phyloP scores from a whole-genome alignment of 2,113 vertebrate genomes.

The Anguilla rostrata region DNA sequence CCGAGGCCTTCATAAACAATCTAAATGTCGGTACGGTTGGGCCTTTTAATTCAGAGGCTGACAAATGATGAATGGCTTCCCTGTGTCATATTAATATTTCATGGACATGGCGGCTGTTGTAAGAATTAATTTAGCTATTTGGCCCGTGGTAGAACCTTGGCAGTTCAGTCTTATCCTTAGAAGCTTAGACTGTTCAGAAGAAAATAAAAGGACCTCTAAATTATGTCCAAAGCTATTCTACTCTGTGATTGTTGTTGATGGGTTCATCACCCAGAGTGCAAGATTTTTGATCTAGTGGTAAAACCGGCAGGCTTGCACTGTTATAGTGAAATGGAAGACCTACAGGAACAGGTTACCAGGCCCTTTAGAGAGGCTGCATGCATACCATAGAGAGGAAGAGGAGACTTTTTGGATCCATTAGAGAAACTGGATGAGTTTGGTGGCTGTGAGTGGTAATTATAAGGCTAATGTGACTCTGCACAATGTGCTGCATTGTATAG shows the following conservation, averaged over 20 bases:
- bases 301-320: background rate
- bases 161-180: background rate
- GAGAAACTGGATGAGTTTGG: background rate
- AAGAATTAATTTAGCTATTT: background rate
- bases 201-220: background rate
- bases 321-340: background rate
- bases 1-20: background rate
- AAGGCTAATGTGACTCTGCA: background rate
- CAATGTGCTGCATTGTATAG: background rate
- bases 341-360: background rate
- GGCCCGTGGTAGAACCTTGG: too few relatives aligned
- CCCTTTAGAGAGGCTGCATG: background rate
- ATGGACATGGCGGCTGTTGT: background rate
- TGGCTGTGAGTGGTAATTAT: background rate
- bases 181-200: background rate
- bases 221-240: background rate
- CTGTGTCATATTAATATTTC: background rate
- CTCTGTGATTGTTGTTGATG: background rate
- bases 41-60: background rate
- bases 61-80: background rate
- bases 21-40: background rate
- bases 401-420: background rate
- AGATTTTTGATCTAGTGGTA: background rate
- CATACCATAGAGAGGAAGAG: background rate
- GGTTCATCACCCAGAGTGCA: background rate